Base-by-base conservation (phyloP, 2,888 invertebrate genomes). In the Neuroscelio doddi region DNA sequence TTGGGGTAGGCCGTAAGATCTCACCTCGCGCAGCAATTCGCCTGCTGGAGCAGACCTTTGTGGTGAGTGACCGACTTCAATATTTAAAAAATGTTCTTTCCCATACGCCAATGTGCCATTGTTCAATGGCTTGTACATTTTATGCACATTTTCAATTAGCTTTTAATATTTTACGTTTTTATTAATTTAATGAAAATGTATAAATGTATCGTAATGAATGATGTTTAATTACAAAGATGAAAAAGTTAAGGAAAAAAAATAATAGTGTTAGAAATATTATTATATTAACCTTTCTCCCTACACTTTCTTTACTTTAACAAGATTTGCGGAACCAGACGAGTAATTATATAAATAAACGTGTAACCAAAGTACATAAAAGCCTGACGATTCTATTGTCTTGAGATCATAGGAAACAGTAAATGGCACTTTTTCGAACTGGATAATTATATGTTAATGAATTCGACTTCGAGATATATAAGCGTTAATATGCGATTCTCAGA, bases 1-100 rank as follows among this genome's bases (percentile, higher is more conserved):
- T 44, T 66, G 58, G 62, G 62, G 55, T 62, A 62, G 58, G 66
- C 58, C 66, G 38, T 10, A 38, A 56, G 36, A 44, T 42, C 55
- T 36, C 41, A 26, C 58, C 24, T 36, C 47, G 42, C 42, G 21
- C 44, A 34, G n/a, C 16, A n/a, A 36, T 30, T 17, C 12, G 26
- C 26, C 42, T 7, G 24, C 10, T 15, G 44, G 29, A 29, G 14
- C 29, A n/a, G 27, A 29, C 44, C 15, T 44, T 12, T 46, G 8
- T 17, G 30, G 5, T 10, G 10, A 38, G 38, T 17, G 38, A 16
- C 17, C 38, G 38, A 15, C n/a, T 38, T 38, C 38, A 9, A 21
- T 5, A 3, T 21, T 21, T 21, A 16, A 38, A 38, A 38, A 15
- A 17, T 8, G 8, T 9, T 16, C 38, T 17, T 38, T 21, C 5